These are phyloP conservation scores for Tetraodon nigroviridis DNA, from an alignment of 2,113 vertebrate species.

Conservation along the genomic window DNA sequence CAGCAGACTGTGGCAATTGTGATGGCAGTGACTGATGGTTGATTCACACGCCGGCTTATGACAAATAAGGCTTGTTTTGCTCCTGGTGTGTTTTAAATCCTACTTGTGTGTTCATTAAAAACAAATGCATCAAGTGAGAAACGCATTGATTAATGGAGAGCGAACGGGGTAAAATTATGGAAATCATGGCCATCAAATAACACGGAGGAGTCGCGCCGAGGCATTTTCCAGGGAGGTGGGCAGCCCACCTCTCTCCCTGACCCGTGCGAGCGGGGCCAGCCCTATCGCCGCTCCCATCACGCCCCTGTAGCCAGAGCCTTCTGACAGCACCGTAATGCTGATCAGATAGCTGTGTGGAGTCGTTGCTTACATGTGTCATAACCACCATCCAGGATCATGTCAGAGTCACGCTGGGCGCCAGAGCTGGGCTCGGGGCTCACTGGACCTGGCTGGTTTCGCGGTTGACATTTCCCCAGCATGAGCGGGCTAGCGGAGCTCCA, in stretches of 20 bases:
- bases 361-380: slow-evolving; percentile 72
- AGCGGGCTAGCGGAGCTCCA: slow-evolving; percentile 38
- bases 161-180: slow-evolving; percentile 7
- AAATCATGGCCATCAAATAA: background rate
- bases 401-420: slow-evolving; percentile 62
- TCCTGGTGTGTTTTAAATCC: slow-evolving; percentile 53
- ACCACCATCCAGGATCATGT: slow-evolving; percentile 64
- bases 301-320: slow-evolving; percentile 49
- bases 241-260: slow-evolving; percentile 37
- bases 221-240: slow-evolving; percentile 26
- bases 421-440: slow-evolving; percentile 57
- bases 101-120: slow-evolving; percentile 59
- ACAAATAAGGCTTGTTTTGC: slow-evolving; percentile 68
- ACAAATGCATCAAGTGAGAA: slow-evolving; percentile 46
- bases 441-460: slow-evolving; percentile 59
- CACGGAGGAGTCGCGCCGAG: background rate
- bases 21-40: slow-evolving; percentile 76
- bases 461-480: slow-evolving; percentile 75
- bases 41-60: slow-evolving; percentile 66
- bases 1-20: slow-evolving; percentile 73
- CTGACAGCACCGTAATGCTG: slow-evolving; percentile 71
- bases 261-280: slow-evolving; percentile 39
- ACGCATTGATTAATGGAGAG: slow-evolving; percentile 25
- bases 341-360: slow-evolving; percentile 75
- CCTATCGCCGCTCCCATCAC: slow-evolving; percentile 65